Percentiles rank a stretch among this genome's conserved stretches.
Evolutionary conservation across 2,888 invertebrate genomes (phyloP).

Genomic region (Pyrrhosoma nymphula): DNA sequence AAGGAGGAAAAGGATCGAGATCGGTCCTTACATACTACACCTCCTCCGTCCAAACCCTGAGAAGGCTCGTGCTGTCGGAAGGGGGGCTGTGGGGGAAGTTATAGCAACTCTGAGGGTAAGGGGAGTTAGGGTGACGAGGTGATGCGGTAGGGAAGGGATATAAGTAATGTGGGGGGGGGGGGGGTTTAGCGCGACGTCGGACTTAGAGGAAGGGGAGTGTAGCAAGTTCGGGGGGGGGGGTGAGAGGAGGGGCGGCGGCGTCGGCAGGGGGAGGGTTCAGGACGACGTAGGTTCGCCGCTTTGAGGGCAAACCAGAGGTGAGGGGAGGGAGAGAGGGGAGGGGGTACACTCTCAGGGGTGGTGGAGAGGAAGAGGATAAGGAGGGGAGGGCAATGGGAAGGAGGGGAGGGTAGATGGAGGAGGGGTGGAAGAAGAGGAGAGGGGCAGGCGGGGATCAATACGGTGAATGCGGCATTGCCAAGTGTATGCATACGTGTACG

Average conservation of each 20-base stretch:
- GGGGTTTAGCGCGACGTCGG: neutral
- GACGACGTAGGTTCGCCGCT: slow-evolving; percentile 38
- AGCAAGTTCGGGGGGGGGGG: neutral
- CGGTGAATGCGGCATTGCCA: slow-evolving; percentile 66
- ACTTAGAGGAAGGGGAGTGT: neutral
- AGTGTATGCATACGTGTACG: slow-evolving; percentile 64
- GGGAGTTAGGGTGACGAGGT: neutral
- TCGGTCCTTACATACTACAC: neutral
- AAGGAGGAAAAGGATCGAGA: neutral
- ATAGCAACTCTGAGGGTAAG: neutral
- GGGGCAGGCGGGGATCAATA: slow-evolving; percentile 56
- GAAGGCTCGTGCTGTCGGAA: neutral
- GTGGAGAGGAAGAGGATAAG: neutral
- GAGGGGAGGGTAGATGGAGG: neutral
- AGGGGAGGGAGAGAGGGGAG: neutral
- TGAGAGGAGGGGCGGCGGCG: neutral
- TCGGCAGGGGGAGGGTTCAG: neutral
- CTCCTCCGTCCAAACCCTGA: neutral
- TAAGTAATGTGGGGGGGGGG: neutral
- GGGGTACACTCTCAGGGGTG: neutral
- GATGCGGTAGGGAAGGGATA: neutral
- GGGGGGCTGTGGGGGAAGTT: neutral
- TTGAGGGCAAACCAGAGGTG: neutral
- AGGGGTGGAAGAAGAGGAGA: neutral
- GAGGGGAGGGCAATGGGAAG: neutral